Evolutionary conservation across 2,113 vertebrate genomes (phyloP).

Genomic region (Peucedramus taeniatus): DNA sequence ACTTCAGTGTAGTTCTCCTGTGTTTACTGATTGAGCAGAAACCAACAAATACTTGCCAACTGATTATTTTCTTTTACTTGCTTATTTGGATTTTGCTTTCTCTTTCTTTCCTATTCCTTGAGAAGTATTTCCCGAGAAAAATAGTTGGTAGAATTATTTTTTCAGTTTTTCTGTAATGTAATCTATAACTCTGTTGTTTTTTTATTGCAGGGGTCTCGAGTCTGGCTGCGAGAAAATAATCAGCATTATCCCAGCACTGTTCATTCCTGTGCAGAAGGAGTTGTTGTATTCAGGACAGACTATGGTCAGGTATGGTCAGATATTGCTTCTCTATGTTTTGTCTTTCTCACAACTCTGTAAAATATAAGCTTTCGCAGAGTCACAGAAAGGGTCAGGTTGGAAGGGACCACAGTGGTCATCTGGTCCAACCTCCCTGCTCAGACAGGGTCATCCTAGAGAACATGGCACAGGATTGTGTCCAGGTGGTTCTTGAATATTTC

Average conservation of each 20-base stretch:
- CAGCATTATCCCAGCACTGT: slow-evolving; percentile 91
- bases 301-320: slow-evolving; percentile 87
- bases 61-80: neutral
- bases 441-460: neutral
- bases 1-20: neutral
- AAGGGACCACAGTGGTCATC: neutral
- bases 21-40: neutral
- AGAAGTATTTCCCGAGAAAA: neutral
- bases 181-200: neutral
- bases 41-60: neutral
- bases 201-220: slow-evolving; percentile 83
- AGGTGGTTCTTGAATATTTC: neutral
- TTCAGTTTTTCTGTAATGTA: neutral
- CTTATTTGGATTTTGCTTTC: neutral
- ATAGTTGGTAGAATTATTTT: neutral
- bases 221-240: slow-evolving; percentile 92
- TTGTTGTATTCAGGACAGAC: slow-evolving; percentile 86
- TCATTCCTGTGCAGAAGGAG: slow-evolving; percentile 87
- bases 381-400: too few species aligned
- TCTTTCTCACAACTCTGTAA: neutral
- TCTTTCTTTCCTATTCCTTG: neutral
- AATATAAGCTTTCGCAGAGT: neutral
- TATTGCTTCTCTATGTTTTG: rapidly evolving
- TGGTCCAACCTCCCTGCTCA: neutral
- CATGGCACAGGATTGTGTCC: neutral